Conservation (phyloP, 2,888 invertebrate genomes). For the Acrobasis repandana region DNA sequence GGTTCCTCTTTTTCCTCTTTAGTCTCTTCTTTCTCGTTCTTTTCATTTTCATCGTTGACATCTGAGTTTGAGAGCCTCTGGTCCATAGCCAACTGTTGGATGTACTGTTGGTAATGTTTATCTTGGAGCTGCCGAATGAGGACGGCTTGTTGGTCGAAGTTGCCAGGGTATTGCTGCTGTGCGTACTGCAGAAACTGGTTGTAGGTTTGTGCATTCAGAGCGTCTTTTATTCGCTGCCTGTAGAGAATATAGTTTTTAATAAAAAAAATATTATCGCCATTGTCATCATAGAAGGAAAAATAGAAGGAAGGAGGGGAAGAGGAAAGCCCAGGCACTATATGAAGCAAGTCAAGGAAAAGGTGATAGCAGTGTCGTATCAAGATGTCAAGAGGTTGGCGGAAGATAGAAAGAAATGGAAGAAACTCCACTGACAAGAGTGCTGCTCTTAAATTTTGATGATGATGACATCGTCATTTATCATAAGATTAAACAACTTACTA, state of each 20-base stretch:
- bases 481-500: no score
- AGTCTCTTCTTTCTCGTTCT: constrained; percentile 43
- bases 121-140: constrained; percentile 97
- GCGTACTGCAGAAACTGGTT: constrained; percentile 94
- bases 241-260: constrained; percentile 2
- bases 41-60: constrained; percentile 49
- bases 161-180: constrained; percentile 94
- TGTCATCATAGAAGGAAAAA: no score
- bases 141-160: constrained; percentile 95
- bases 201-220: constrained; percentile 97
- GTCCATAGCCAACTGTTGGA: constrained; percentile 92
- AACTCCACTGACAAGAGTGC: no score
- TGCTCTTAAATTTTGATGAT: no score
- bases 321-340: no score
- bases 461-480: no score
- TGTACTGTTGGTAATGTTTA: constrained; percentile 99
- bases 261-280: no score
- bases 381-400: no score
- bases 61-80: constrained; percentile 66
- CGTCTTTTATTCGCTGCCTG: constrained; percentile 95
- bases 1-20: constrained; percentile 41
- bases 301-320: no score
- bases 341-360: no score
- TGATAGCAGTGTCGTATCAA: no score
- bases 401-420: no score